phyloP scores from a whole-genome alignment of 2,113 vertebrate species.

The Meleagris gallopavo region DNA sequence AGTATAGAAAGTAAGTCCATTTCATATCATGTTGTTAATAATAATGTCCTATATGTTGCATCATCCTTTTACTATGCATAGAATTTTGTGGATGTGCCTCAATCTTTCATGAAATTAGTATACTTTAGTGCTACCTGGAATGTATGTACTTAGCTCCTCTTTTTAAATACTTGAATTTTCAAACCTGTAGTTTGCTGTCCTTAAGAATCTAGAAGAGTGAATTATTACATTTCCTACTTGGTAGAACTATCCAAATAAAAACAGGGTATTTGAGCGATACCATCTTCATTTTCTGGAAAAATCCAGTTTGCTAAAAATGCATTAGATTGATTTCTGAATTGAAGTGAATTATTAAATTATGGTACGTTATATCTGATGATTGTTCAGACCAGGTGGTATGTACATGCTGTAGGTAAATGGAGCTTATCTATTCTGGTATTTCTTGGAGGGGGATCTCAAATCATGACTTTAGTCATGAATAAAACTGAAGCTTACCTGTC shows the following conservation, averaged over 20 bases:
- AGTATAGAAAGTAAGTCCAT: neutral
- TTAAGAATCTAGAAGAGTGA: neutral
- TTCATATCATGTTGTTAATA: neutral
- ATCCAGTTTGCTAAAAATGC: neutral
- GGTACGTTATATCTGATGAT: neutral
- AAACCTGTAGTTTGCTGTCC: neutral
- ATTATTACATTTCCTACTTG: neutral
- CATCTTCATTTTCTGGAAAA: neutral
- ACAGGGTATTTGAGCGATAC: neutral
- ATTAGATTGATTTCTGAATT: neutral
- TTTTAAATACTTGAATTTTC: neutral
- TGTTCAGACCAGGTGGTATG: neutral
- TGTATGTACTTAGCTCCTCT: neutral
- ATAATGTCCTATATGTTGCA: neutral
- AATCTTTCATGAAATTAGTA: neutral
- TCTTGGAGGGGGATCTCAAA: neutral
- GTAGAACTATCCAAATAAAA: neutral
- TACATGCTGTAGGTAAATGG: neutral
- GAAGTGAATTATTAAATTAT: neutral
- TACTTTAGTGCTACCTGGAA: rapidly evolving
- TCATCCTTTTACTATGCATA: neutral
- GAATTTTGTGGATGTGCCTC: neutral
- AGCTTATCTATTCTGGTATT: neutral
- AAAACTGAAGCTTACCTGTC: neutral
- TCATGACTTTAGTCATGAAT: neutral